Conservation (phyloP, 2,888 invertebrate genomes). For the Drosophila rubida region DNA sequence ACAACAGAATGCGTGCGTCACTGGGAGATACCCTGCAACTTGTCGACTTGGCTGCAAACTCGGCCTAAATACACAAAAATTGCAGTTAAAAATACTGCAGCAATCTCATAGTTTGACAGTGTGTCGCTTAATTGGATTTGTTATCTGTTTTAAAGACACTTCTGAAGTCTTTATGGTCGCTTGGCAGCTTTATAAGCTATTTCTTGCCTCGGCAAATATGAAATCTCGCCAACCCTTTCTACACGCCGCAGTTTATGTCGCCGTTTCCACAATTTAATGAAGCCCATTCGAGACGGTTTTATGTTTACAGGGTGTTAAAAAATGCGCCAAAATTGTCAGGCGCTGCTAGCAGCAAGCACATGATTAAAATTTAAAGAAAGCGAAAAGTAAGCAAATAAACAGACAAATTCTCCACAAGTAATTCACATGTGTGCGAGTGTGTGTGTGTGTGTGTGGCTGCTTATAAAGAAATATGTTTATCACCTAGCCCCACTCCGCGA, state of each 20-base stretch:
- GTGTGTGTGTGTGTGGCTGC: slow-evolving; percentile 15
- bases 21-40: slow-evolving; percentile 7
- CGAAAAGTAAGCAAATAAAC: slow-evolving; percentile 14
- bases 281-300: not conserved
- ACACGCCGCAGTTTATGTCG: not conserved
- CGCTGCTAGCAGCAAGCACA: slow-evolving; percentile 19
- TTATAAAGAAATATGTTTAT: slow-evolving; percentile 64
- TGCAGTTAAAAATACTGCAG: not conserved
- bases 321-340: slow-evolving; percentile 47
- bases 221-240: not conserved
- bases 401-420: slow-evolving; percentile 8
- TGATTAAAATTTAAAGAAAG: slow-evolving; percentile 61
- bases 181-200: not conserved
- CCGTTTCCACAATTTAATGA: not conserved
- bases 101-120: not conserved
- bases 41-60: no score
- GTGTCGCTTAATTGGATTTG: not conserved
- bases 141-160: not conserved
- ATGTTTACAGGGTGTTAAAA: slow-evolving; percentile 8
- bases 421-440: slow-evolving; percentile 11
- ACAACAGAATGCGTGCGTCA: slow-evolving; percentile 27
- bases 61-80: no score
- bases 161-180: not conserved
- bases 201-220: not conserved
- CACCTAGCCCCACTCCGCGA: slow-evolving; percentile 14